Evolutionary conservation across 92 coral and sea anemone genomes (phyloP), one percentile per base, ranked within the genome.

Genomic region (Parazoanthus atlanticus): DNA sequence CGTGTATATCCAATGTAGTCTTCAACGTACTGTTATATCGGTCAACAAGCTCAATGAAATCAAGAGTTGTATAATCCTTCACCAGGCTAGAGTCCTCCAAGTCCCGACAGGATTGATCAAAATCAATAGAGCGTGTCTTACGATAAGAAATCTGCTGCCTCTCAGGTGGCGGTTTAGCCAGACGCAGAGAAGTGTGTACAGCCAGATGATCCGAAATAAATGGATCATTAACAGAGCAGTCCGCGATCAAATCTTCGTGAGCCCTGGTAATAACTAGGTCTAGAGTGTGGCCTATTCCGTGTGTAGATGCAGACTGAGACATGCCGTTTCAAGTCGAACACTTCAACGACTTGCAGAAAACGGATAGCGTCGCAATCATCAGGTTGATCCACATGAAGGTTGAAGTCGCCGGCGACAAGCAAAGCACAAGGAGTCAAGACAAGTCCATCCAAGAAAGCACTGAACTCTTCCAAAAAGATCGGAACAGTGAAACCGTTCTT

Each of bases 381-480:
- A 54, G 83, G 78, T 79, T 73, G 66, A 79, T 79, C 78, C 74
- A 78, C 77, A 79, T 47, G 90, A 13, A 79, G 12, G 80, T 76
- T 76, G 80, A 76, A 76, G 52, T 76, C 13, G 29, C 80, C 54
- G 80, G 80, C 8, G 47, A 84, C 38, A 77, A 89, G 86, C 83
- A 89, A 77, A 80, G 88, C 83, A 89, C 88, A 54, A 23, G 91
- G 87, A 52, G 84, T 66, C 74, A 84, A 72, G 80, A 82, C 88
- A 89, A 83, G 83, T 74, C 70, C 88, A 69, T 83, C 91, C 88
- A 89, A 65, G 84, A 89, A 89, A 58, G 91, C 72, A 77, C 91
- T 73, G 78, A 88, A 89, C 88, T 89, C 91, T 40, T 89, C 91
- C 64, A 89, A 73, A 83, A 82, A 82, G 76, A 79, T 88, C 81